Evolutionary conservation across 2,888 invertebrate genomes (phyloP).

Genomic region (Nineta flava): DNA sequence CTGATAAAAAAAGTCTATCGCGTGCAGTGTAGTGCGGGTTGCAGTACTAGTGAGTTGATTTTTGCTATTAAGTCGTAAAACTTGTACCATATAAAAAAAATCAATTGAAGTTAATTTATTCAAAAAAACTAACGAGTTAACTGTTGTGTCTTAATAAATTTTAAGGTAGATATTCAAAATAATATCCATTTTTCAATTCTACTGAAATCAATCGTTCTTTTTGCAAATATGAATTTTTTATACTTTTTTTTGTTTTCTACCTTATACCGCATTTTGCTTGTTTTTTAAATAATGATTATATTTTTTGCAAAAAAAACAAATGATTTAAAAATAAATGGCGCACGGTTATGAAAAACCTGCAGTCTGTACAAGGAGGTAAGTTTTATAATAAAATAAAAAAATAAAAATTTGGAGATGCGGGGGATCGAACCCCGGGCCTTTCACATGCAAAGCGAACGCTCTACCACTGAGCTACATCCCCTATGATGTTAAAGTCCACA

Average conservation of each 20-base stretch:
- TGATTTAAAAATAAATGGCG: conserved; percentile 4
- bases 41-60: background rate
- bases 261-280: background rate
- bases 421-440: no score
- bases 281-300: background rate
- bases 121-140: background rate
- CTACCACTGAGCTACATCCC: no score
- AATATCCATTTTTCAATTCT: background rate
- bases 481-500: no score
- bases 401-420: no score
- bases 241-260: background rate
- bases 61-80: background rate
- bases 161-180: background rate
- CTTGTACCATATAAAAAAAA: background rate
- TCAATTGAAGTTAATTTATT: background rate
- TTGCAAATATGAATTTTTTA: background rate
- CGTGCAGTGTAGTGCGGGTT: background rate
- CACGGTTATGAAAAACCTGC: conserved; percentile 3
- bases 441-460: no score
- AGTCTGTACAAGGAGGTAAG: conserved; percentile 4
- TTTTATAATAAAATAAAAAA: conserved; percentile 13
- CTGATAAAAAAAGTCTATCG: no score
- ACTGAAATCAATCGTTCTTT: no score
- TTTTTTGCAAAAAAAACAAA: no score
- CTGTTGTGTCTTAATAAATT: background rate